Base-by-base conservation (phyloP, 1,140 invertebrate genomes). In the Phthorimaea operculella region DNA sequence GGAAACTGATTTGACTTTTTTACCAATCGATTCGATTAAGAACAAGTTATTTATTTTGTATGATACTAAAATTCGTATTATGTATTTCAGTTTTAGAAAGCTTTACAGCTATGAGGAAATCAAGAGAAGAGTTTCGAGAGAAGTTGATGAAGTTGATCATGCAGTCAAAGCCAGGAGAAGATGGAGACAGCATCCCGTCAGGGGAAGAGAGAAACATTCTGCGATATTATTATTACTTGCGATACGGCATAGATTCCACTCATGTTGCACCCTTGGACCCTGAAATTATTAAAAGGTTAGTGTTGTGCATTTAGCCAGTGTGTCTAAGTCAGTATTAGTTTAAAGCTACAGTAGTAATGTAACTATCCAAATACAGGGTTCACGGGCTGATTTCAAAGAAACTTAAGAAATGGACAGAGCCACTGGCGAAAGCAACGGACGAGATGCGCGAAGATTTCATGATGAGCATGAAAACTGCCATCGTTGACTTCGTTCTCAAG, bases 201-300 rank as follows among this genome's bases (percentile, higher is more conserved):
- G 85, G 87, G 10, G 83, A 88, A 34, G 92, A 94, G 64, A 89
- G 89, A 54, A 89, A 93, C 68, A 79, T 93, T 61, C 76, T 94
- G 63, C 88, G 93, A 62, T 97, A 97, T 84, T 94, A 96, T 74
- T 96, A 95, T 82, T 98, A 96, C 68, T 90, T 97, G 51, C 90
- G 92, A 70, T 91, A 96, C 81, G 95, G 94, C 0, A 92, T 97
- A 34, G 94, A 96, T 72, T 94, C 94, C 39, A 90, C 91, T 52
- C 91, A 96, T 74, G 92, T 97, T 0, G 91, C 94, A 15, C 91
- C 94, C 1, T 89, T 98, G 78, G 88, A 88, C 70, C 87, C 87
- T 61, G 86, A 88, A 85, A 84, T 90, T 69, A 79, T 89, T 42
- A 74, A 87, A 33, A 86, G 85, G 89, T 90, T 67, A 64, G 66